Percentiles rank a stretch among this genome's conserved stretches.
These are phyloP conservation scores for Syngnathus acus DNA, from an alignment of 2,797 vertebrate species.

Conservation along the genomic window DNA sequence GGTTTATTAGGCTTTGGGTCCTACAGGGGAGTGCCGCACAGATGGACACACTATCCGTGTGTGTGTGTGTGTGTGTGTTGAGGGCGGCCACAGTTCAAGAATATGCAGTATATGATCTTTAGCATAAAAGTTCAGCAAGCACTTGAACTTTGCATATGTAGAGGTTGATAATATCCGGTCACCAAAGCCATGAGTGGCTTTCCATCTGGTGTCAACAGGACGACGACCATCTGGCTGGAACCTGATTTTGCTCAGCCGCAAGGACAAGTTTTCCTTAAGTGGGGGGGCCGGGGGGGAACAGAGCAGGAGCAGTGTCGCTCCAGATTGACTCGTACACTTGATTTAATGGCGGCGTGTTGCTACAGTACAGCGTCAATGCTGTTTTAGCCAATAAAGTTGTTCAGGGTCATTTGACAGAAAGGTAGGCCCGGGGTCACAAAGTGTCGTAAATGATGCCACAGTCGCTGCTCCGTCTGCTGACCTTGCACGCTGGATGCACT, in stretches of 20 bases:
- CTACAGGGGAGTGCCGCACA: constrained; percentile 31
- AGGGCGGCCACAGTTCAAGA: constrained; percentile 24
- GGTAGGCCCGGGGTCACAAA: constrained; percentile 28
- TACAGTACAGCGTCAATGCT: constrained; percentile 6
- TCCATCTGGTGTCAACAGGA: constrained; percentile 36
- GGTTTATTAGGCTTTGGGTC: constrained; percentile 33
- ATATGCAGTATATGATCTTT: constrained; percentile 9
- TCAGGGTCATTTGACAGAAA: constrained; percentile 42
- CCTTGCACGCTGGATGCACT: constrained; percentile 27
- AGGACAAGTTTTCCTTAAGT: constrained; percentile 26
- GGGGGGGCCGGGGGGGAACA: background rate
- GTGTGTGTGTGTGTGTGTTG: constrained; percentile 13
- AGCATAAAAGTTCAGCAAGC: constrained; percentile 13
- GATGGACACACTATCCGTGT: constrained; percentile 31
- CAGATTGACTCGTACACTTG: background rate
- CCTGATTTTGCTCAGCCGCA: constrained; percentile 36
- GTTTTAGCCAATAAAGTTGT: constrained; percentile 43
- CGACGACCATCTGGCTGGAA: constrained; percentile 64
- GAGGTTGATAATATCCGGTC: background rate
- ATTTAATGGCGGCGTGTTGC: constrained; percentile 14
- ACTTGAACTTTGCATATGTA: constrained; percentile 7
- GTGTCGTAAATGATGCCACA: constrained; percentile 43
- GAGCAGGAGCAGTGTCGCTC: background rate
- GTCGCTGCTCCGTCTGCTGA: constrained; percentile 39
- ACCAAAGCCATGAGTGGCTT: constrained; percentile 6